phyloP scores from a whole-genome alignment of 2,797 vertebrate species.

The Pseudochaenichthys georgianus region DNA sequence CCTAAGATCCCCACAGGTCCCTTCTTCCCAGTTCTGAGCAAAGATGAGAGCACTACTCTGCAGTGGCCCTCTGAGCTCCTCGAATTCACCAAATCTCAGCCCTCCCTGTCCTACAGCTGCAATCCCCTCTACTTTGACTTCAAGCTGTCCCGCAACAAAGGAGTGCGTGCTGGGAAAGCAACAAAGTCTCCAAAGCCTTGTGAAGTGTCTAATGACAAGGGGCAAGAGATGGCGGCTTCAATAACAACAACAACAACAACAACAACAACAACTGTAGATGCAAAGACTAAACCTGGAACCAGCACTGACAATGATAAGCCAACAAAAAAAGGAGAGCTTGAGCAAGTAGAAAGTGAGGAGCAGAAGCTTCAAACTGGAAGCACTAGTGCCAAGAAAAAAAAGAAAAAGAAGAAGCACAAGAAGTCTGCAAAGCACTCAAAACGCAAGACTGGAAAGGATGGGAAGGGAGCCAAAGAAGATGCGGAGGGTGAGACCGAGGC shows the following conservation, averaged over 20 bases:
- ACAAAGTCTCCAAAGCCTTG: slow-evolving; percentile 72
- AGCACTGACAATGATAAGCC: slow-evolving; percentile 76
- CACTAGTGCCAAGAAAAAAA: slow-evolving; percentile 87
- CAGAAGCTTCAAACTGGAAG: slow-evolving; percentile 71
- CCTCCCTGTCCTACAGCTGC: slow-evolving; percentile 96
- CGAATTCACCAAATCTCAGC: slow-evolving; percentile 94
- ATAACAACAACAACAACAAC: slow-evolving; percentile 71
- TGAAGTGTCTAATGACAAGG: slow-evolving; percentile 75
- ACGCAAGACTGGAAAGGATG: slow-evolving; percentile 84
- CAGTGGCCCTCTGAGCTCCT: slow-evolving; percentile 99
- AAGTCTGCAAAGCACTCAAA: slow-evolving; percentile 92
- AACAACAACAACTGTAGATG: slow-evolving; percentile 65
- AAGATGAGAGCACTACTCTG: slow-evolving; percentile 96
- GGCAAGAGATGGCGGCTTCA: slow-evolving; percentile 64
- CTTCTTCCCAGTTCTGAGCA: slow-evolving; percentile 96
- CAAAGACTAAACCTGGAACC: slow-evolving; percentile 53
- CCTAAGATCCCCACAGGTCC: slow-evolving; percentile 92
- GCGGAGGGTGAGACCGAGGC: slow-evolving; percentile 83
- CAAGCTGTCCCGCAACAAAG: slow-evolving; percentile 95
- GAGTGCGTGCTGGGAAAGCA: slow-evolving; percentile 71
- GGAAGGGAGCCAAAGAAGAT: slow-evolving; percentile 82
- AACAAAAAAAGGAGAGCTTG: slow-evolving; percentile 60
- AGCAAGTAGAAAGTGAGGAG: slow-evolving; percentile 73
- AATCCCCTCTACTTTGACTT: slow-evolving; percentile 99
- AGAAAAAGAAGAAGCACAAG: slow-evolving; percentile 99